Evolutionary conservation across 2,888 invertebrate genomes (phyloP).

Genomic region (Thereva unica): DNA sequence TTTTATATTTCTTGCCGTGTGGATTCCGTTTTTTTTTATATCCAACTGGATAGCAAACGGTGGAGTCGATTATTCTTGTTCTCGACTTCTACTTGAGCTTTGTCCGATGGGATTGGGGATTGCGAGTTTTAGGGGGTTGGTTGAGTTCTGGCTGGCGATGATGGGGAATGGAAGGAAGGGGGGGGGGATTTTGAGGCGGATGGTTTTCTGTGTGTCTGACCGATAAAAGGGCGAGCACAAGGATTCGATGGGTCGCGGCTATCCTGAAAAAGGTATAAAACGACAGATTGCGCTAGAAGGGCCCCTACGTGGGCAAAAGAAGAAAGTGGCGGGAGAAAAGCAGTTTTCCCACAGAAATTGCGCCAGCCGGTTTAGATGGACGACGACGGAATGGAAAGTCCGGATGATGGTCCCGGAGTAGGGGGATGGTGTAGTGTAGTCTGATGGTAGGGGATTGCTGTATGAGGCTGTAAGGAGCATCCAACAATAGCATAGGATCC

Average conservation of each 20-base stretch:
- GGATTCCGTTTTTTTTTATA: conserved; percentile 12
- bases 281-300: conserved; percentile 15
- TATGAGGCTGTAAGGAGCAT: neutral
- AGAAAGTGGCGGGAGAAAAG: conserved; percentile 10
- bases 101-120: neutral
- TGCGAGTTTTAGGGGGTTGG: too few species aligned
- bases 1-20: conserved; percentile 15
- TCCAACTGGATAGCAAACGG: conserved; percentile 25
- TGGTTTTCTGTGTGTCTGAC: conserved; percentile 21
- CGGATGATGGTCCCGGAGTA: neutral
- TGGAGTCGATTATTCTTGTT: conserved; percentile 24
- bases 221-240: conserved; percentile 38
- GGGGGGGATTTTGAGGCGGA: too few species aligned
- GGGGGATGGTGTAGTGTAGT: neutral
- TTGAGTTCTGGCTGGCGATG: too few species aligned
- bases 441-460: neutral
- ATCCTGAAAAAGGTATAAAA: conserved; percentile 6
- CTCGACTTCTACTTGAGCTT: conserved; percentile 33
- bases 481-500: neutral
- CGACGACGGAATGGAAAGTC: neutral
- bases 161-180: too few species aligned
- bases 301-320: too few species aligned
- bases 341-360: conserved; percentile 10
- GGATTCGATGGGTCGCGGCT: conserved; percentile 34
- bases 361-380: conserved; percentile 14